phyloP scores from a whole-genome alignment of 2,113 vertebrate species.

The Promerops cafer region DNA sequence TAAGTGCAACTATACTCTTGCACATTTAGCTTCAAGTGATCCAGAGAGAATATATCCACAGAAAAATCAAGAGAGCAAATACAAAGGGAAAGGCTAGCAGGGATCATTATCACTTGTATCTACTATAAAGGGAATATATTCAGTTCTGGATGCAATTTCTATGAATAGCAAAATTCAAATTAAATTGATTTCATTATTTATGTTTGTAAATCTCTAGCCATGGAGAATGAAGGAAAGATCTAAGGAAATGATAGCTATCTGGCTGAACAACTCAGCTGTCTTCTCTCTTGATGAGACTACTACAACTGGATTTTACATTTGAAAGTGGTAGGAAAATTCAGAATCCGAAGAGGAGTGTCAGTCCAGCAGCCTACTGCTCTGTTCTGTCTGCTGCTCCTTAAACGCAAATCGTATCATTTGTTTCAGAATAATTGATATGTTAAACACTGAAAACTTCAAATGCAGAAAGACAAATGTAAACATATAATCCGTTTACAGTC shows the following conservation, averaged over 20 bases:
- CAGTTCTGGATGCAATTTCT: not conserved
- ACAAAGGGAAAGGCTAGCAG: not conserved
- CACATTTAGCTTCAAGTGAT: not conserved
- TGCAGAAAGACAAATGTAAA: not conserved
- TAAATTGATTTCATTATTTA: not conserved
- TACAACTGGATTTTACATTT: not conserved
- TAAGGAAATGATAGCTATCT: not conserved
- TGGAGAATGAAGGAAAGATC: not conserved
- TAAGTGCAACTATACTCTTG: not conserved
- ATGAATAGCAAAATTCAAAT: not conserved
- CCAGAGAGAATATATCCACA: not conserved
- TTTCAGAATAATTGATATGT: not conserved
- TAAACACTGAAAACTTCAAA: not conserved
- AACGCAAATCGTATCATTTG: accelerated
- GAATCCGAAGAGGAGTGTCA: not conserved
- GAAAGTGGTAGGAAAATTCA: not conserved
- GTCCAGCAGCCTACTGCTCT: not conserved
- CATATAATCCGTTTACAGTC: not conserved
- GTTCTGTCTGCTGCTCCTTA: not conserved
- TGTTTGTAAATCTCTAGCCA: not conserved
- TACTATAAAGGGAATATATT: not conserved
- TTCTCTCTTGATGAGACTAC: not conserved
- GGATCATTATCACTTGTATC: not conserved
- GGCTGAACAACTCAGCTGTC: not conserved
- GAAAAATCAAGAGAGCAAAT: not conserved